A percentile compares a stretch with the other conserved stretches of the same genome.
Evolutionary conservation across 1,140 invertebrate genomes (phyloP).

Genomic region (Platyura marginata): DNA sequence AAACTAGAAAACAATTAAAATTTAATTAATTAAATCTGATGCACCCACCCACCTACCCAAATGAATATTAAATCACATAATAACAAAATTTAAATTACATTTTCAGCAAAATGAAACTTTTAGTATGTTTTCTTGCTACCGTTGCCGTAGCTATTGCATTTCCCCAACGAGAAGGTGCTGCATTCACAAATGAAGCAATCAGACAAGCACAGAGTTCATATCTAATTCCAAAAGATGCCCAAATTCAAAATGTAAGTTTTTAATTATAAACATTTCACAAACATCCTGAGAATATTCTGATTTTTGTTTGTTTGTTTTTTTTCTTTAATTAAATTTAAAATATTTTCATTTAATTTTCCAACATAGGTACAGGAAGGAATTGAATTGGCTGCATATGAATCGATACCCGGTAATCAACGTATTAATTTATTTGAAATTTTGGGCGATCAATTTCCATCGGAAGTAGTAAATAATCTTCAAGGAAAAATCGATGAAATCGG

Average conservation of each 20-base stretch:
- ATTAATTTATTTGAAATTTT: slow-evolving; percentile 65
- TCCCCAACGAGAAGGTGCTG: slow-evolving; percentile 56
- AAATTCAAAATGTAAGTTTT: slow-evolving; percentile 47
- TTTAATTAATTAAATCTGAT: too few relatives aligned
- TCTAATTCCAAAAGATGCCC: slow-evolving; percentile 65
- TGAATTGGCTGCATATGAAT: slow-evolving; percentile 62
- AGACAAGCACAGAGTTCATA: slow-evolving; percentile 64
- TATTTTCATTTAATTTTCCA: slow-evolving; percentile 7
- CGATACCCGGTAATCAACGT: slow-evolving; percentile 60
- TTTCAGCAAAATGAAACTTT: slow-evolving; percentile 19
- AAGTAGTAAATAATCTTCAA: slow-evolving; percentile 74
- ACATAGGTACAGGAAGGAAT: slow-evolving; percentile 60
- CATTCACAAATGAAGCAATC: slow-evolving; percentile 69
- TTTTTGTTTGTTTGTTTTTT: background rate
- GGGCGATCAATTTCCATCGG: slow-evolving; percentile 60
- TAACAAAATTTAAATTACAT: background rate
- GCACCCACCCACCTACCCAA: too few relatives aligned
- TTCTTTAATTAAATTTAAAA: slow-evolving; percentile 6
- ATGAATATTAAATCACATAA: background rate
- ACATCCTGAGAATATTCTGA: background rate
- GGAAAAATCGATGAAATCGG: slow-evolving; percentile 63
- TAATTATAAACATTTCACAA: background rate
- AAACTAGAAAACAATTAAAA: too few relatives aligned
- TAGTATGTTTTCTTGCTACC: slow-evolving; percentile 25
- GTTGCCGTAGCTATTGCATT: slow-evolving; percentile 31